These are phyloP conservation scores for Coranthus polyacanthus DNA, from an alignment of 2,797 vertebrate genomes.

Conservation along the genomic window DNA sequence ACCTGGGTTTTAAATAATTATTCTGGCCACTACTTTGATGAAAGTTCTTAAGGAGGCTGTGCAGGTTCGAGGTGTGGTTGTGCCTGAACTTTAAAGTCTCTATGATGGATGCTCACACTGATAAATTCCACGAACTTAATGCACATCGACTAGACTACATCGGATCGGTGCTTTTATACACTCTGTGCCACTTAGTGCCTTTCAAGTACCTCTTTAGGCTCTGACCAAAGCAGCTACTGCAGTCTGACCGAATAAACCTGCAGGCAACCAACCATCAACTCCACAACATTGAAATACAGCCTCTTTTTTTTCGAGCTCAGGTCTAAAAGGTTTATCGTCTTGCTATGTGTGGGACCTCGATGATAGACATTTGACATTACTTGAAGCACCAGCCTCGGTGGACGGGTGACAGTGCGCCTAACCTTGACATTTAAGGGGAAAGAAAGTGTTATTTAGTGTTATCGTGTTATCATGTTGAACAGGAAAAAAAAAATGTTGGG, in stretches of 20 bases:
- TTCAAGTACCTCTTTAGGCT: conserved; percentile 1
- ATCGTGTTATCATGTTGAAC: no score
- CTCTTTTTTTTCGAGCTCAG: not conserved
- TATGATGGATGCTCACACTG: not conserved
- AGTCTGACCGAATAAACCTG: not conserved
- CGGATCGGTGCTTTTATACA: not conserved
- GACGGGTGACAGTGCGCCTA: not conserved
- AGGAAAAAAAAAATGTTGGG: no score
- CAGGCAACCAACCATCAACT: not conserved
- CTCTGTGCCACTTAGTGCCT: not conserved
- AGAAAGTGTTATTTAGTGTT: no score
- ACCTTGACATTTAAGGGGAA: not conserved
- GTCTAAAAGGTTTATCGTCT: not conserved
- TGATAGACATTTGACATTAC: conserved; percentile 8
- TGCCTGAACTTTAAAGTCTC: not conserved
- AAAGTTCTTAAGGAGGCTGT: not conserved
- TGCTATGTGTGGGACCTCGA: not conserved
- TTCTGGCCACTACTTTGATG: conserved; percentile 25
- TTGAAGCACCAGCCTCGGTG: not conserved
- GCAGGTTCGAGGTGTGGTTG: not conserved
- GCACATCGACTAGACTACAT: not conserved
- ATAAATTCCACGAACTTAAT: not conserved
- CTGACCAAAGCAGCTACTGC: not conserved
- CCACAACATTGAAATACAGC: not conserved
- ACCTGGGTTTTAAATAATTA: not conserved